A percentile compares a stretch with the other conserved stretches of the same genome.
These are phyloP conservation scores for Lacerta agilis DNA, from an alignment of 2,797 vertebrate genomes.

Conservation along the genomic window DNA sequence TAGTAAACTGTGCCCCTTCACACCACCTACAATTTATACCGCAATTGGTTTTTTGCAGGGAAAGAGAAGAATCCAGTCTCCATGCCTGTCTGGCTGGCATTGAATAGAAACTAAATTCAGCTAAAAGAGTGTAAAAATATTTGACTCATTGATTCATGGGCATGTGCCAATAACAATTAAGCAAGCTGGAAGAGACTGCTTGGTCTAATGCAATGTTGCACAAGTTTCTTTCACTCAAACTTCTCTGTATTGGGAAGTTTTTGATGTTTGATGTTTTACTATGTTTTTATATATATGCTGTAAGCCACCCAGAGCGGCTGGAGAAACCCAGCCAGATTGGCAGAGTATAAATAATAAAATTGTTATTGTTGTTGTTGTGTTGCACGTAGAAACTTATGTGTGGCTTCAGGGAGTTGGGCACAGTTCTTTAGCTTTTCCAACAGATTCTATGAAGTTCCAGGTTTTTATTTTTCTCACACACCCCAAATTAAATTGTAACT, in stretches of 20 bases:
- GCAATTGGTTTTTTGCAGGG: not conserved
- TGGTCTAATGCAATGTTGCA: not conserved
- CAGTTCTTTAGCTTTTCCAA: not conserved
- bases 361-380: too few relatives aligned
- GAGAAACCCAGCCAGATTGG: too few relatives aligned
- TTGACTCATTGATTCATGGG: constrained; percentile 24
- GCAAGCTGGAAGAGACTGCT: constrained; percentile 6
- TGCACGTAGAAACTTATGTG: not conserved
- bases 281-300: too few relatives aligned
- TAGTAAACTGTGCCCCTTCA: not conserved
- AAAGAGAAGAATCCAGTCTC: not conserved
- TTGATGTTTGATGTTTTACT: too few relatives aligned
- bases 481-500: not conserved
- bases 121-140: constrained; percentile 30
- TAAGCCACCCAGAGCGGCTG: too few relatives aligned
- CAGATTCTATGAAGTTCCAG: too few relatives aligned
- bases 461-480: not conserved
- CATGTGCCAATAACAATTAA: constrained; percentile 14
- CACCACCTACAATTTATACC: not conserved
- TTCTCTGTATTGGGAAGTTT: too few relatives aligned
- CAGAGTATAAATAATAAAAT: too few relatives aligned
- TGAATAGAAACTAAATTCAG: constrained; percentile 17
- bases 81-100: not conserved
- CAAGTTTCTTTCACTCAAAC: constrained; percentile 9
- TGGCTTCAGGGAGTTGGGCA: not conserved